A percentile compares a stretch with the other conserved stretches of the same genome.
phyloP scores from a whole-genome alignment of 2,113 vertebrate genomes.

The Cinclus mexicanus region DNA sequence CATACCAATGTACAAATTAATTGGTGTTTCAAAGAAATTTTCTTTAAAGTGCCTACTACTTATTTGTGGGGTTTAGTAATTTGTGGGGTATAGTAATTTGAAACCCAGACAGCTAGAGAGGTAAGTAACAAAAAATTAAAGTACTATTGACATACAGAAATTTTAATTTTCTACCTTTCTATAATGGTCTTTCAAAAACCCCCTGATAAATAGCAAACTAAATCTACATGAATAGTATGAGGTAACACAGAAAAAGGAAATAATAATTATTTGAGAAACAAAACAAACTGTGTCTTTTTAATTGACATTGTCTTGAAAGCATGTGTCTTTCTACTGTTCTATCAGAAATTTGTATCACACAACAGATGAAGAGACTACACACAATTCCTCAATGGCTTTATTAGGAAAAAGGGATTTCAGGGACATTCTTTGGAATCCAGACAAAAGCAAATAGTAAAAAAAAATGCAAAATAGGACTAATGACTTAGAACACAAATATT shows the following conservation, averaged over 20 bases:
- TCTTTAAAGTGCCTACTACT: neutral
- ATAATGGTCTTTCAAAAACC: neutral
- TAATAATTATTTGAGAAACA: neutral
- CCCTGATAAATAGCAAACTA: neutral
- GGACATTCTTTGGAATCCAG: neutral
- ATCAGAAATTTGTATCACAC: neutral
- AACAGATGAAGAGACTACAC: neutral
- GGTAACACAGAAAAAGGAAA: neutral
- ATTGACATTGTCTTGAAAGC: neutral
- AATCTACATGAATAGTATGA: neutral
- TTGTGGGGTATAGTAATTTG: neutral
- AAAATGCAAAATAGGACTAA: neutral
- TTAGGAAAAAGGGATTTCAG: neutral
- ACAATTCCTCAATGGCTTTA: neutral
- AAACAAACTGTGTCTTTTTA: rapidly evolving
- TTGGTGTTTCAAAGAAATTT: neutral
- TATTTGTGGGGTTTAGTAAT: neutral
- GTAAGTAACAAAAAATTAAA: neutral
- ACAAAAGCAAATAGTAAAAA: neutral
- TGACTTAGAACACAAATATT: neutral
- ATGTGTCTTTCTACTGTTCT: neutral
- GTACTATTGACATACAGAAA: neutral
- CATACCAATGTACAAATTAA: neutral
- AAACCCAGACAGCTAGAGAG: neutral
- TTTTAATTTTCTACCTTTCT: neutral